A percentile compares a stretch with the other conserved stretches of the same genome.
Evolutionary conservation across 2,113 vertebrate genomes (phyloP).

Genomic region (Hiodon tergisus): DNA sequence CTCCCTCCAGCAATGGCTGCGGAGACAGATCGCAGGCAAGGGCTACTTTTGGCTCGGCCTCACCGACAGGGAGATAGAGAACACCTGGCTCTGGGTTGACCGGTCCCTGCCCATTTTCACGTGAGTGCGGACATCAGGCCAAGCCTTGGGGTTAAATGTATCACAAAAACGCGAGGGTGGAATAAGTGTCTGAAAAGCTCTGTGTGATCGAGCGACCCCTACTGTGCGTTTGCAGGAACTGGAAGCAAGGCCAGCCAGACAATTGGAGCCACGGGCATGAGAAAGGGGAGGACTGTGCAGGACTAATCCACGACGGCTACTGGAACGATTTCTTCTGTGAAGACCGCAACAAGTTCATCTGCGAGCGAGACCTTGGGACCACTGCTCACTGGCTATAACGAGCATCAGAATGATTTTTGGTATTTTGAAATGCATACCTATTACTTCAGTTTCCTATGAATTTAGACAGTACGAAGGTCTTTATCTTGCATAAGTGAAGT

Average conservation of each 20-base stretch:
- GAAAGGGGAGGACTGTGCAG: constrained; percentile 81
- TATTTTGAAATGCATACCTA: neutral
- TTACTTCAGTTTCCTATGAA: neutral
- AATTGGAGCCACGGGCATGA: constrained; percentile 78
- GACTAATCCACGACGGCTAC: constrained; percentile 72
- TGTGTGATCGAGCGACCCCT: constrained; percentile 45
- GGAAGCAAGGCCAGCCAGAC: constrained; percentile 88
- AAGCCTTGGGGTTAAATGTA: too few relatives aligned
- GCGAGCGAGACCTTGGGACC: constrained; percentile 73
- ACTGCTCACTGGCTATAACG: constrained; percentile 33
- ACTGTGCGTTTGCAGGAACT: constrained; percentile 74
- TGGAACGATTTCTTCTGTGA: constrained; percentile 94
- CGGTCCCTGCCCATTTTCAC: constrained; percentile 72
- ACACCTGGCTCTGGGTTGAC: constrained; percentile 85
- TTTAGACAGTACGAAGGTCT: too few relatives aligned
- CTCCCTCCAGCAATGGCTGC: constrained; percentile 79
- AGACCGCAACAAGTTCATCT: constrained; percentile 83
- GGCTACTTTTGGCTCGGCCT: constrained; percentile 91
- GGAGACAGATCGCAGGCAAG: constrained; percentile 68
- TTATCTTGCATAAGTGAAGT: too few relatives aligned
- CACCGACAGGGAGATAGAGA: constrained; percentile 74
- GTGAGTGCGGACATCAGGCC: constrained; percentile 62
- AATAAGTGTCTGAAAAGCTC: too few relatives aligned
- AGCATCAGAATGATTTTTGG: neutral
- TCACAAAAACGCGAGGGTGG: too few relatives aligned